phyloP scores from a whole-genome alignment of 2,888 invertebrate species.

The Morpho achilles region DNA sequence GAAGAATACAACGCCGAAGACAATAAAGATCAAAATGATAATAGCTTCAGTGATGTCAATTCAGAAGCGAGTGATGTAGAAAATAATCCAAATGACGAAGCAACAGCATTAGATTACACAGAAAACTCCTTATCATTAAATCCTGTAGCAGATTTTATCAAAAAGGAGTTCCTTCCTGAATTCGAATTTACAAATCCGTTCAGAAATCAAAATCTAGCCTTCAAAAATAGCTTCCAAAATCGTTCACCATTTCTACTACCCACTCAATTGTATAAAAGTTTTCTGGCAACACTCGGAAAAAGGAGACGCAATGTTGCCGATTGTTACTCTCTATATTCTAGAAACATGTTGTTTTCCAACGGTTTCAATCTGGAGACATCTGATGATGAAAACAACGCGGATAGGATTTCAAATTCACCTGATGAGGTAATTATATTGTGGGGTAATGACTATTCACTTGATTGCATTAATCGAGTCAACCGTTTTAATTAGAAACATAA shows the following conservation, averaged over 20 bases:
- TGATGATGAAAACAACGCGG: slow-evolving; percentile 65
- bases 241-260: slow-evolving; percentile 82
- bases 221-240: slow-evolving; percentile 63
- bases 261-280: slow-evolving; percentile 88
- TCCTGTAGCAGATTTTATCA: slow-evolving; percentile 71
- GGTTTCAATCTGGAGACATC: slow-evolving; percentile 63
- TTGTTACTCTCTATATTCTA: slow-evolving; percentile 68
- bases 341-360: slow-evolving; percentile 78
- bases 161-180: slow-evolving; percentile 72
- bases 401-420: slow-evolving; percentile 64
- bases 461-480: too few species aligned
- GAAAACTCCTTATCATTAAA: slow-evolving; percentile 60
- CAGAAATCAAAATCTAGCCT: slow-evolving; percentile 58
- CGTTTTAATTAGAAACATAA: not conserved
- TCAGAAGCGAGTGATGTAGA: slow-evolving; percentile 69
- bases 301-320: slow-evolving; percentile 67
- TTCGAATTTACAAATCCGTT: slow-evolving; percentile 68
- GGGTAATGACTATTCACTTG: not conserved
- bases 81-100: slow-evolving; percentile 54
- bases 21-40: slow-evolving; percentile 58
- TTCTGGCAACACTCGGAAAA: slow-evolving; percentile 82
- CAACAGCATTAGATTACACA: slow-evolving; percentile 60
- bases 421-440: slow-evolving; percentile 63
- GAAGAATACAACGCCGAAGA: slow-evolving; percentile 57
- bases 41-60: slow-evolving; percentile 58